A percentile compares a stretch with the other conserved stretches of the same genome.
These are phyloP conservation scores for Saimiri boliviensis DNA, from an alignment of 2,113 vertebrate genomes.

Conservation along the genomic window DNA sequence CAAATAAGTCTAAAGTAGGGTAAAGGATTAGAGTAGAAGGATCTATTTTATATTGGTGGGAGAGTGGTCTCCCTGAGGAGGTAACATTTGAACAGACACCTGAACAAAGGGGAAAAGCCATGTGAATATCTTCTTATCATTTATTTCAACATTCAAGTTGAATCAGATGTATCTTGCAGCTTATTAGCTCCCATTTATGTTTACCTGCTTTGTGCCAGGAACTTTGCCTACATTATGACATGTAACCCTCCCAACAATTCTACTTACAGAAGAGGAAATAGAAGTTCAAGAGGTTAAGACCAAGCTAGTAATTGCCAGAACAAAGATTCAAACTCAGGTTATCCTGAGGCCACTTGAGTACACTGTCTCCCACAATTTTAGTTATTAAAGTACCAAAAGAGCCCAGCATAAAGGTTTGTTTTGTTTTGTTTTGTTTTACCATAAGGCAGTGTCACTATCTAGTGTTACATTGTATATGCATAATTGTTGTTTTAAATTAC, in stretches of 20 bases:
- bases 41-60: not conserved
- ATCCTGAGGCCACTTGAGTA: not conserved
- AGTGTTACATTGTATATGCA: not conserved
- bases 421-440: not conserved
- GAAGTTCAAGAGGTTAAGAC: not conserved
- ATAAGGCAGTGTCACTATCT: not conserved
- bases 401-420: not conserved
- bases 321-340: constrained; percentile 15
- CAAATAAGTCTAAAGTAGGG: not conserved
- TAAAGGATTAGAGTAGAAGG: not conserved
- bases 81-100: not conserved
- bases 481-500: constrained; percentile 1
- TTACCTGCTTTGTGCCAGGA: not conserved
- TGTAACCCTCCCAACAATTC: not conserved
- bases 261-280: constrained; percentile 24
- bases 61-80: not conserved
- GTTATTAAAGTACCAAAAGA: constrained; percentile 25
- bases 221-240: not conserved
- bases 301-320: not conserved
- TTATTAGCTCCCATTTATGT: not conserved
- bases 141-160: constrained; percentile 1
- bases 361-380: not conserved
- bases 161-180: not conserved
- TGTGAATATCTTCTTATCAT: not conserved
- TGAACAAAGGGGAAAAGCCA: not conserved